A percentile compares a stretch with the other conserved stretches of the same genome.
Evolutionary conservation across 2,888 invertebrate species (phyloP).

Genomic region (Cataglyphis livida): DNA sequence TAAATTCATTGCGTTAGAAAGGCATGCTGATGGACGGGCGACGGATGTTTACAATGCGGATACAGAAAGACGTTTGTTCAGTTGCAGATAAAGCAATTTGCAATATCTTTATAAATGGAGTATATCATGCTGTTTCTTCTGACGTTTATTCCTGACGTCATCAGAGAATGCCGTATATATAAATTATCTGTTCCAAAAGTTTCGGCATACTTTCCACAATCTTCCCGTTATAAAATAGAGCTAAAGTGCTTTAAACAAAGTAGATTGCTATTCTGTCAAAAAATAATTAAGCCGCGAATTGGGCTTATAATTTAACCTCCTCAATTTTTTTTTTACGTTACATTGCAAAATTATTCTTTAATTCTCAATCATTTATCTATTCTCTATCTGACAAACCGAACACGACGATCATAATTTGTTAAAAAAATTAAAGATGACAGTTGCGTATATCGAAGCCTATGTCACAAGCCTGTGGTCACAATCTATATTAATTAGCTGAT

Average conservation of each 20-base stretch:
- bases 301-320: not conserved
- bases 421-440: slow-evolving; percentile 1
- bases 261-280: not conserved
- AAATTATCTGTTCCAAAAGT: not conserved
- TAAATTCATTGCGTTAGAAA: slow-evolving; percentile 29
- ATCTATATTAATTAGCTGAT: not conserved
- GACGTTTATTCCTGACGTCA: not conserved
- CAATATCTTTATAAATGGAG: slow-evolving; percentile 29
- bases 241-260: not conserved
- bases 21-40: not conserved
- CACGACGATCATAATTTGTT: not conserved
- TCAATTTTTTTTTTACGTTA: not conserved
- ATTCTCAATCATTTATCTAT: not conserved
- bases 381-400: not conserved
- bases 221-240: not conserved
- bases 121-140: not conserved
- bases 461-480: not conserved
- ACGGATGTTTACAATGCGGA: not conserved
- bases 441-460: no score
- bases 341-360: not conserved
- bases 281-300: not conserved
- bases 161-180: not conserved
- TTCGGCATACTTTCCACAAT: not conserved
- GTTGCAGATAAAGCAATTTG: slow-evolving; percentile 37
- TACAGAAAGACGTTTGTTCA: not conserved